phyloP scores from a whole-genome alignment of 2,888 invertebrate species.

The Carabus problematicus region DNA sequence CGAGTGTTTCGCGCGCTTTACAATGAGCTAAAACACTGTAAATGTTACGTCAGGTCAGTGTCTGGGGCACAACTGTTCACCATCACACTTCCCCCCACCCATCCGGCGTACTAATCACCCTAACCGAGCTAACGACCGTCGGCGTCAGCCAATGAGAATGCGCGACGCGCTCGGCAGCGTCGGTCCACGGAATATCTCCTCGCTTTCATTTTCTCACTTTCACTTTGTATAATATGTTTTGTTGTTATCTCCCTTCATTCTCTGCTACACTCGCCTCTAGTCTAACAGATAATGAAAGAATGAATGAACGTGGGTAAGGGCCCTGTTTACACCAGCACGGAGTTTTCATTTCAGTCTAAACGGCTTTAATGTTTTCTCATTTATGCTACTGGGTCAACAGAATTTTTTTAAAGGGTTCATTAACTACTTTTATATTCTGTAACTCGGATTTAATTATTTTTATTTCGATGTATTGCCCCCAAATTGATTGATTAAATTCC shows the following conservation, averaged over 20 bases:
- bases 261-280: no score
- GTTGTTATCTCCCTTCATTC: not conserved
- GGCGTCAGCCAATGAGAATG: slow-evolving; percentile 18
- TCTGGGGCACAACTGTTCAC: not conserved
- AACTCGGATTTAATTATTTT: no score
- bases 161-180: not conserved
- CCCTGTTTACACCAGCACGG: slow-evolving; percentile 9
- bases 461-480: no score
- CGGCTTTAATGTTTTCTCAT: not conserved
- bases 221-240: not conserved
- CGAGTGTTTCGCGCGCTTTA: no score
- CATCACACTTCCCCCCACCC: not conserved
- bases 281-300: not conserved
- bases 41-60: slow-evolving; percentile 29
- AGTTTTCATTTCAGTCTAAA: not conserved
- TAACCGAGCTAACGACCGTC: slow-evolving; percentile 20
- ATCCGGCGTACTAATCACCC: slow-evolving; percentile 14
- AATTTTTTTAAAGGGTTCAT: no score
- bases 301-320: not conserved
- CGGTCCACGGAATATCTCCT: not conserved
- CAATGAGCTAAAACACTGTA: no score
- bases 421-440: no score
- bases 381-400: not conserved
- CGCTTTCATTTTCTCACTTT: slow-evolving; percentile 10
- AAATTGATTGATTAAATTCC: no score